Percentiles rank a stretch among this genome's conserved stretches.
Conservation (phyloP, 2,797 vertebrate genomes). For the Myotis myotis region DNA sequence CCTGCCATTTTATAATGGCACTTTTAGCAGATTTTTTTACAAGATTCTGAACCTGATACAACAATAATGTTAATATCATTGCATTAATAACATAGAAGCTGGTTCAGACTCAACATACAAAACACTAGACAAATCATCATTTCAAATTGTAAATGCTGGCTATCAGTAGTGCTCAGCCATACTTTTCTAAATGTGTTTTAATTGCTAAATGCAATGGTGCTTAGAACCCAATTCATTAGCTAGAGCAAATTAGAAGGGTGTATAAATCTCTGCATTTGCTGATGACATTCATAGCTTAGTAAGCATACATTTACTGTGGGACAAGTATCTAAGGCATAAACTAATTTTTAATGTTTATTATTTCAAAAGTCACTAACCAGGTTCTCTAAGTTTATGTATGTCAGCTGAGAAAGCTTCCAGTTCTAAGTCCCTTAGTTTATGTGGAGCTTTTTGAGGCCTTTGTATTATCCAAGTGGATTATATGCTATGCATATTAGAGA, state of each 20-base stretch:
- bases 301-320: background rate
- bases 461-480: background rate
- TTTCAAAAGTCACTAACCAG: slow-evolving; percentile 23
- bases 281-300: background rate
- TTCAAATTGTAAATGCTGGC: background rate
- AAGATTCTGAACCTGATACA: background rate
- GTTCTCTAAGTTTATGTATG: background rate
- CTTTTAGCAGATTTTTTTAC: background rate
- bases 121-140: background rate
- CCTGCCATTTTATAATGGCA: background rate
- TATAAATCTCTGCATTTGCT: background rate
- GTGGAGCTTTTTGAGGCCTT: background rate
- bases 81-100: background rate
- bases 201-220: background rate
- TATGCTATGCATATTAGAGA: background rate
- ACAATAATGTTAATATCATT: background rate
- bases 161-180: background rate
- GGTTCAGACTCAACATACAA: background rate
- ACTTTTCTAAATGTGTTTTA: slow-evolving; percentile 51
- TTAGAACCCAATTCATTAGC: slow-evolving; percentile 21
- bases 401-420: background rate
- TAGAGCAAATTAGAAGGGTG: background rate
- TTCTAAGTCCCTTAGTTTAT: background rate
- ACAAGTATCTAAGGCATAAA: background rate
- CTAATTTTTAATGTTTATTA: background rate